These are phyloP conservation scores for Macrotus californicus DNA, from an alignment of 2,113 vertebrate species.

Conservation along the genomic window DNA sequence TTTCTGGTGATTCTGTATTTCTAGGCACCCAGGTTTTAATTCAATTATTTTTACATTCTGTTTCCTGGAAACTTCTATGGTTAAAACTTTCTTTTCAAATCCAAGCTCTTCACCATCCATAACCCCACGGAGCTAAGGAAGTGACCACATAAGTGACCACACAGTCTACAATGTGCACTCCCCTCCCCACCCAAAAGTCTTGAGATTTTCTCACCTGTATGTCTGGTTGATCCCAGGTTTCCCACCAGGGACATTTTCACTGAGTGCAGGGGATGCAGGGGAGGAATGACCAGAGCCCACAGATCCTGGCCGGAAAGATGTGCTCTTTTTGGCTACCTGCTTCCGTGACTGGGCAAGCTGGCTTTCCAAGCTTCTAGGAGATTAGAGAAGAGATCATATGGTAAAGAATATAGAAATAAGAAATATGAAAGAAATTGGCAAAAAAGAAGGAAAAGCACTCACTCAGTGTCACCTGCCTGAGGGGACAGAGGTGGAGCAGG, in stretches of 20 bases:
- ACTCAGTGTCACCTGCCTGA: slow-evolving; percentile 79
- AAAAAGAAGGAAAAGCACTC: slow-evolving; percentile 66
- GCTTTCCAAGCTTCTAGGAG: slow-evolving; percentile 77
- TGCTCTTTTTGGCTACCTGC: slow-evolving; percentile 98
- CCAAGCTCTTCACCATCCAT: not conserved
- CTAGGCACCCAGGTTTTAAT: not conserved
- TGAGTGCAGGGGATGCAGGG: slow-evolving; percentile 67
- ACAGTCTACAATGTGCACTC: not conserved
- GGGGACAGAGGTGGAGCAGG: slow-evolving; percentile 59
- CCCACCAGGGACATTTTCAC: slow-evolving; percentile 39
- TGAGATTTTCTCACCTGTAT: slow-evolving; percentile 69
- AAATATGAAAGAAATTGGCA: not conserved
- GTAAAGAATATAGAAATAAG: not conserved
- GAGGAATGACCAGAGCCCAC: slow-evolving; percentile 77
- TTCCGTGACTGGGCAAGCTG: slow-evolving; percentile 86
- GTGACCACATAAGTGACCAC: not conserved
- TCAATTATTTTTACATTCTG: not conserved
- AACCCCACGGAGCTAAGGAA: not conserved
- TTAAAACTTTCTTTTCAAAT: slow-evolving; percentile 23
- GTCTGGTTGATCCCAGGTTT: slow-evolving; percentile 58
- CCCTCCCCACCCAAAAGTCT: not conserved
- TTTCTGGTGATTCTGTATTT: not conserved
- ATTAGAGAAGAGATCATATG: slow-evolving; percentile 9
- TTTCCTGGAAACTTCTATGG: not conserved
- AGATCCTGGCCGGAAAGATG: slow-evolving; percentile 86